phyloP scores from a whole-genome alignment of 2,113 vertebrate species.

The Dipodomys stephensi region DNA sequence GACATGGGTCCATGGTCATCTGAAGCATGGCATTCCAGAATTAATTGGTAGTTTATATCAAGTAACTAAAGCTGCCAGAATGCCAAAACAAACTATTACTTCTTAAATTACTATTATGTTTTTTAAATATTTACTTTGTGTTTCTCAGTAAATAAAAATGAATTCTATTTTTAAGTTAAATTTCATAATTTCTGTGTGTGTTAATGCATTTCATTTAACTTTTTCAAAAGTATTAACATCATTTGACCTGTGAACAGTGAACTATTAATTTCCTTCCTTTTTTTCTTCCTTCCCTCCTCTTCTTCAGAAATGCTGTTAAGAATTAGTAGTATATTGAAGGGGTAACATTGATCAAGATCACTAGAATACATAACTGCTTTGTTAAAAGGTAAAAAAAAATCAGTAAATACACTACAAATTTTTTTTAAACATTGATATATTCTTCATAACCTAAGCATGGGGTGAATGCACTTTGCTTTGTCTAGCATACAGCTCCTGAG shows the following conservation, averaged over 20 bases:
- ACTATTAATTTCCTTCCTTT: no score
- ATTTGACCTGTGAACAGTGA: background rate
- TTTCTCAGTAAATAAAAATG: conserved; percentile 34
- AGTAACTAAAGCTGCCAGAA: background rate
- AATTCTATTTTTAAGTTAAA: background rate
- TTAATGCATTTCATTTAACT: conserved; percentile 39
- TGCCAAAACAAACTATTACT: conserved; percentile 32
- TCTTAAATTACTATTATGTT: conserved; percentile 35
- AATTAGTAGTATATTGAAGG: no score
- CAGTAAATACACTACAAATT: no score
- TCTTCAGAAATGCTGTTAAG: no score
- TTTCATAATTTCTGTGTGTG: background rate
- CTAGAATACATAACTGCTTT: no score
- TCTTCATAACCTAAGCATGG: no score
- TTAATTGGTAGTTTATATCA: background rate
- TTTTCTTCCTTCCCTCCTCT: no score
- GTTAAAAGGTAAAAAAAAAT: no score
- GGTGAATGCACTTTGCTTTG: background rate
- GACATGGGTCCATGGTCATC: background rate
- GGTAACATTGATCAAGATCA: no score
- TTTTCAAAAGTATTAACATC: conserved; percentile 25
- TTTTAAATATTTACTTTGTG: background rate
- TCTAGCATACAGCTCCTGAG: background rate
- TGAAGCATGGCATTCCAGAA: background rate
- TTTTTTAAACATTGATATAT: no score